Evolutionary conservation across 1,140 invertebrate genomes (phyloP), one percentile per base, ranked within the genome.

Genomic region (Ooceraea biroi): DNA sequence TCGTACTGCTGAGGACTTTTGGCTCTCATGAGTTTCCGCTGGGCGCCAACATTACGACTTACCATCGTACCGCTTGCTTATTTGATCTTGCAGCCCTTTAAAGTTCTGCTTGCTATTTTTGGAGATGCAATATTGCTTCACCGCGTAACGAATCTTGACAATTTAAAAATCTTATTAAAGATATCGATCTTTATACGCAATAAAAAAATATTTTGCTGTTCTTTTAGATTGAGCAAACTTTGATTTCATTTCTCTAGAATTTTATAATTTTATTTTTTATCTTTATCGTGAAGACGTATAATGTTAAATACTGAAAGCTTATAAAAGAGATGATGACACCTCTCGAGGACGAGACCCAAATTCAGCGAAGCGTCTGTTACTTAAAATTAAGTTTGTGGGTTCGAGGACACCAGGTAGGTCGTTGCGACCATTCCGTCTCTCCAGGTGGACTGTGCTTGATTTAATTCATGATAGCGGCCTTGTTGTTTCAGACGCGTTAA

Each of bases 21-120:
- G 50, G 36, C 65, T 80, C 76, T 80, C 65, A 46, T 55, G 76
- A 80, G 76, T 71, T 80, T 78, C 50, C 63, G 50, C 50, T 60
- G 76, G n/a, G 57, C 76, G 48, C 48, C 63, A 57, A 12, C 65
- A 57, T 71, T 80, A 80, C 48, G 63, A 58, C 50, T 48, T 69
- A 78, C 68, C 76, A 5, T 78, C 72, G 4, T 50, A 57, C 4
- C 60, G 17, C 25, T 57, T 55, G 22, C 76, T 68, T 19, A 4
- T 78, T 78, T 48, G 48, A 57, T 78, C 63, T 12, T n/a, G 7
- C 46, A 12, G 3, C 12, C 17, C 36, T 69, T 44, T 57, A n/a
- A 12, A 14, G 3, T 58, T 25, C 17, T 14, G 30, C 19, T 46
- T 1, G 1, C 19, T 17, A 8, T 57, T 69, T 41, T 69, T 22